A percentile compares a stretch with the other conserved stretches of the same genome.
These are phyloP conservation scores for Drosophila acutilabella DNA, from an alignment of 2,888 invertebrate genomes.

Conservation along the genomic window DNA sequence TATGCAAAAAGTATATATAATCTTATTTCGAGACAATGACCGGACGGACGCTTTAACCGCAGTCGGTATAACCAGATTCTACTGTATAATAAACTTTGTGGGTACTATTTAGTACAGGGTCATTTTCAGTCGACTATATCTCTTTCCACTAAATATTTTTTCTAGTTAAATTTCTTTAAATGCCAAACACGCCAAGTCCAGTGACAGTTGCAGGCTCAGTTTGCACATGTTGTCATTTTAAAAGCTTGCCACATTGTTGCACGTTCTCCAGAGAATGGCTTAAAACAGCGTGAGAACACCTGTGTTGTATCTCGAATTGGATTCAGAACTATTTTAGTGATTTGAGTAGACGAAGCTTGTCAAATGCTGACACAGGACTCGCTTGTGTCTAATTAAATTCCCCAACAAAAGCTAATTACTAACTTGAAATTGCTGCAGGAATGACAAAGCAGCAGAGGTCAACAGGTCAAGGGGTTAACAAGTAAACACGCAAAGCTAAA, in stretches of 20 bases:
- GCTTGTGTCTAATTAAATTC: slow-evolving; percentile 65
- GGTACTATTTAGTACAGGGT: no score
- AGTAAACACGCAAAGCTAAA: slow-evolving; percentile 20
- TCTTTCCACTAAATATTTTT: no score
- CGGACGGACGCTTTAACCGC: no score
- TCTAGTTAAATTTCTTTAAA: not conserved
- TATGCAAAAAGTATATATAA: no score
- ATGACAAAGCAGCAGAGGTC: slow-evolving; percentile 42
- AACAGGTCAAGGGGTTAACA: slow-evolving; percentile 46
- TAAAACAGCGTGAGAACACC: no score
- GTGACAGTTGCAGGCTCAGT: slow-evolving; percentile 34
- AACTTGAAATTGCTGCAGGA: slow-evolving; percentile 15
- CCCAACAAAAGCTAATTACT: slow-evolving; percentile 28
- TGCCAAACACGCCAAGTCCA: not conserved
- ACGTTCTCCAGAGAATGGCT: slow-evolving; percentile 34
- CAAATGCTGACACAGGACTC: slow-evolving; percentile 26
- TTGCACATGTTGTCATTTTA: slow-evolving; percentile 71
- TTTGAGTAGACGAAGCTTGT: slow-evolving; percentile 24
- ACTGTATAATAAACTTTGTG: no score
- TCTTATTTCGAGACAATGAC: no score
- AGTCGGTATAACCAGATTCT: no score
- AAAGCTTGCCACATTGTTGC: slow-evolving; percentile 56
- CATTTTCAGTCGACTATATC: no score
- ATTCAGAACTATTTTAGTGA: slow-evolving; percentile 14
- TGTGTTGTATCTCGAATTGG: not conserved